phyloP scores from a whole-genome alignment of 2,888 invertebrate species.

The Plusia festucae region DNA sequence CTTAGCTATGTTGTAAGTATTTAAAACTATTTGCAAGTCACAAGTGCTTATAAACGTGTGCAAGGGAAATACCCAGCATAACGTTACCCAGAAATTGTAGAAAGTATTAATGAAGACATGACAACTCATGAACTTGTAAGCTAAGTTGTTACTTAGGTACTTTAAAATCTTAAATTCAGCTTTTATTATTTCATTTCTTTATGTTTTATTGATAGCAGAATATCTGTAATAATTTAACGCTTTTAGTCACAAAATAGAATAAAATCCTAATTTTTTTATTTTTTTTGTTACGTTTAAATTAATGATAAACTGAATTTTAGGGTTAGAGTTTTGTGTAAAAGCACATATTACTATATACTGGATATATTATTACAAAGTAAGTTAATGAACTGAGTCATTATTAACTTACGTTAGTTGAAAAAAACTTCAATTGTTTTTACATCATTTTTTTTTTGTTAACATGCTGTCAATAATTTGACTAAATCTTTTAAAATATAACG shows the following conservation, averaged over 20 bases:
- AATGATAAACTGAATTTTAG: no score
- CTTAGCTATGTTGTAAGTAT: slow-evolving; percentile 62
- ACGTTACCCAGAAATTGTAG: slow-evolving; percentile 50
- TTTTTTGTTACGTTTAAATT: no score
- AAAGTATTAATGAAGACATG: slow-evolving; percentile 44
- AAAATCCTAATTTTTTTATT: no score
- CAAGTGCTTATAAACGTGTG: slow-evolving; percentile 52
- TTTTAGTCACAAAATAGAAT: no score
- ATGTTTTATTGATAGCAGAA: no score
- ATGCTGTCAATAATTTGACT: not conserved
- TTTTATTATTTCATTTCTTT: no score
- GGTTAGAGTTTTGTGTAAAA: no score
- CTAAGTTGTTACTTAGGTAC: not conserved
- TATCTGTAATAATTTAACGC: no score
- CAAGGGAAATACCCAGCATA: slow-evolving; percentile 63
- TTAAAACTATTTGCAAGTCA: slow-evolving; percentile 71
- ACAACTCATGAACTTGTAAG: not conserved
- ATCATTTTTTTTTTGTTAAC: not conserved
- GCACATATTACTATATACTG: no score
- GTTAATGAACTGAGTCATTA: no score
- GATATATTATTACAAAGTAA: no score
- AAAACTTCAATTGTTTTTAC: not conserved
- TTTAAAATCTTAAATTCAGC: not conserved
- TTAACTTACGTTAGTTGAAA: no score
- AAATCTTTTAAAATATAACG: not conserved